phyloP scores from a whole-genome alignment of 23 tunicate species.

The Styela clava region DNA sequence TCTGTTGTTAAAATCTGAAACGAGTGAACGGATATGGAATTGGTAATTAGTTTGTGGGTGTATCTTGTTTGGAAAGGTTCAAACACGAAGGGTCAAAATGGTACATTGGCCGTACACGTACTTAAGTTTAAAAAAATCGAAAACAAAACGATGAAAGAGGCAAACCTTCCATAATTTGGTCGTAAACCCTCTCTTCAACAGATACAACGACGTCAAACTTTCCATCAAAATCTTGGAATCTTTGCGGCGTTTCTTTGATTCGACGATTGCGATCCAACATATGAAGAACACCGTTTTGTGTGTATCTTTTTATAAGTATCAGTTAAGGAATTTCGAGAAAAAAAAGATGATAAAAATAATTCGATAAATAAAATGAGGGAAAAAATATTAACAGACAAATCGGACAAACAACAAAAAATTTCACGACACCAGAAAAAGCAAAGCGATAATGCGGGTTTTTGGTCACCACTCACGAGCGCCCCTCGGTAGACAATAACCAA shows the following conservation, averaged over 20 bases:
- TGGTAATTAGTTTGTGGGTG: no score
- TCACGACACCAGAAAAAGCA: no score
- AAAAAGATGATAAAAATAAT: no score
- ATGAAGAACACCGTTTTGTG: slow-evolving; percentile 85
- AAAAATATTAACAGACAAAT: no score
- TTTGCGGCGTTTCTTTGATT: slow-evolving; percentile 78
- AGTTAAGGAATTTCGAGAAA: slow-evolving; percentile 39
- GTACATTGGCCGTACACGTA: background rate
- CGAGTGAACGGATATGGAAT: background rate
- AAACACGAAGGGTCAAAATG: background rate
- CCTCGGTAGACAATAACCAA: no score
- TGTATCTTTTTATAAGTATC: slow-evolving; percentile 30
- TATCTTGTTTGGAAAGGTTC: no score
- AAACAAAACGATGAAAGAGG: no score
- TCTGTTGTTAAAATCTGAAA: slow-evolving; percentile 69
- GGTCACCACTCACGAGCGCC: no score
- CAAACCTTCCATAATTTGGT: slow-evolving; percentile 94
- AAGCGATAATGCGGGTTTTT: no score
- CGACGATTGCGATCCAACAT: slow-evolving; percentile 95
- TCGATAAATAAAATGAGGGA: no score
- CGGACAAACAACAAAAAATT: no score
- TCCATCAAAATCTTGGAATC: slow-evolving; percentile 60
- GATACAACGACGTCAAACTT: slow-evolving; percentile 70
- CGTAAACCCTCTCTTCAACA: slow-evolving; percentile 90
- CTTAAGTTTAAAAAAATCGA: slow-evolving; percentile 11